Evolutionary conservation across 2,113 vertebrate species (phyloP).

Genomic region (Zosterops lateralis): DNA sequence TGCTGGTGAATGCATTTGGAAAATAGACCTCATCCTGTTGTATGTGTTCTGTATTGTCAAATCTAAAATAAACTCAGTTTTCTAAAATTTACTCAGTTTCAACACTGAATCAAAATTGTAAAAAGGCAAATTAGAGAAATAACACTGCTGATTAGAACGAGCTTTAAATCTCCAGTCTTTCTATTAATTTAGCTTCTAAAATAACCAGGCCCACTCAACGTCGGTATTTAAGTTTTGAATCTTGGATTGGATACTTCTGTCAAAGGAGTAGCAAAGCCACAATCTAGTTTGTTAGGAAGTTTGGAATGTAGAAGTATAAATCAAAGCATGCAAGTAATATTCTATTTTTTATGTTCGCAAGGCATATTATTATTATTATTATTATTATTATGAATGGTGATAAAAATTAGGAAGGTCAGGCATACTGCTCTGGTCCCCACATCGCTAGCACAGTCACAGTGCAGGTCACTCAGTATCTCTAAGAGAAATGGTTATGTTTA

Average conservation of each 20-base stretch:
- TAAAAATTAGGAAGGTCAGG: not conserved
- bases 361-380: not conserved
- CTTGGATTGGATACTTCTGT: not conserved
- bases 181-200: not conserved
- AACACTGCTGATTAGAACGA: not conserved
- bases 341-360: not conserved
- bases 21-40: not conserved
- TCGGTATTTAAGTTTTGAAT: not conserved
- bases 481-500: not conserved
- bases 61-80: not conserved
- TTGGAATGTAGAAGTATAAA: not conserved
- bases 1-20: accelerated
- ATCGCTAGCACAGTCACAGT: not conserved
- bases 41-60: not conserved
- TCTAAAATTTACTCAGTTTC: not conserved
- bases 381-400: not conserved
- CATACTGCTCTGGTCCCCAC: not conserved
- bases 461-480: not conserved
- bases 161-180: not conserved
- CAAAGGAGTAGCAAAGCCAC: not conserved
- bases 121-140: not conserved
- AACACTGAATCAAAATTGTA: not conserved
- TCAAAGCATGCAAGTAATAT: not conserved
- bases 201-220: not conserved
- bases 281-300: not conserved